phyloP scores from a whole-genome alignment of 2,113 vertebrate genomes.

The Mixornis gularis region DNA sequence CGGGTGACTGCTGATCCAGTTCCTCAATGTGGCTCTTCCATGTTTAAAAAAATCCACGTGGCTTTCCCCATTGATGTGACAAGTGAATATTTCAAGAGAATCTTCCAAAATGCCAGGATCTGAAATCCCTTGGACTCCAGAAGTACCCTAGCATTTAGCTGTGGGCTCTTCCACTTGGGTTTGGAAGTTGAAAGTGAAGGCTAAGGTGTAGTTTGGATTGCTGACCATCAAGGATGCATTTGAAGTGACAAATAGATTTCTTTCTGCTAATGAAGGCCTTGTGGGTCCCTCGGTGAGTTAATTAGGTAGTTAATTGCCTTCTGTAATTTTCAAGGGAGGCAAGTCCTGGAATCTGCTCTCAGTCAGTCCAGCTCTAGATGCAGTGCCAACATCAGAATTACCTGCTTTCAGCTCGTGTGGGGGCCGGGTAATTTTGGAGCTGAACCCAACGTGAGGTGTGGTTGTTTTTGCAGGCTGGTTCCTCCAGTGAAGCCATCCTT shows the following conservation, averaged over 20 bases:
- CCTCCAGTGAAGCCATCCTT: conserved; percentile 86
- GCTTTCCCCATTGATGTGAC: not conserved
- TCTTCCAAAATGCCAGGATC: not conserved
- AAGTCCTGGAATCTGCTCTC: not conserved
- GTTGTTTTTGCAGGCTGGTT: conserved; percentile 77
- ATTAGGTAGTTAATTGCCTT: not conserved
- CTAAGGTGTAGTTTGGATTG: not conserved
- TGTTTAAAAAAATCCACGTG: not conserved
- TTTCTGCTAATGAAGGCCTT: not conserved
- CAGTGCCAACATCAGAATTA: not conserved
- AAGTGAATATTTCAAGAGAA: not conserved
- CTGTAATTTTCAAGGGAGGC: not conserved
- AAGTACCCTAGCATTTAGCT: not conserved
- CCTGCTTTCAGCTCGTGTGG: accelerated
- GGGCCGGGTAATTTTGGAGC: accelerated
- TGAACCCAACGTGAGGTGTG: accelerated
- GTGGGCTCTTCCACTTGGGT: not conserved
- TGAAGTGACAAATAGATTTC: not conserved
- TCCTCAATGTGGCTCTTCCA: not conserved
- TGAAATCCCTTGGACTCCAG: not conserved
- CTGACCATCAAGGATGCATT: not conserved
- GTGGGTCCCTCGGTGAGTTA: not conserved
- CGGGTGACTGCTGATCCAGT: accelerated
- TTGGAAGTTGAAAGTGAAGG: not conserved
- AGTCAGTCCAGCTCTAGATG: accelerated